Conservation (phyloP, 2,797 vertebrate species). For the Sternotherus odoratus region DNA sequence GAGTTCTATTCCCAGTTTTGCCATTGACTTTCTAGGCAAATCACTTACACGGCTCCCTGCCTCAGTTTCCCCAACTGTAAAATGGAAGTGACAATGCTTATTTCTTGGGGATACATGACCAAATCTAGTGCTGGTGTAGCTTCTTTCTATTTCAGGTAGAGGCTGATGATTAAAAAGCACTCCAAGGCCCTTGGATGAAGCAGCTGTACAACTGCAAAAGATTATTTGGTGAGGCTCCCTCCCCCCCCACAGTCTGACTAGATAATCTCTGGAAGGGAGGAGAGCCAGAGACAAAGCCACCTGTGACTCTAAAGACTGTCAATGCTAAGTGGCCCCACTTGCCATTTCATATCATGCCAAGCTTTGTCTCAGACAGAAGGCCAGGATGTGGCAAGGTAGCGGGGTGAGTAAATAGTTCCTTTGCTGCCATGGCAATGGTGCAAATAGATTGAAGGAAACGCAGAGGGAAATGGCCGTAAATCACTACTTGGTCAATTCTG, state of each 20-base stretch:
- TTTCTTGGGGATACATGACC: neutral
- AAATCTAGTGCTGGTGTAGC: neutral
- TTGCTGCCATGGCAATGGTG: constrained; percentile 88
- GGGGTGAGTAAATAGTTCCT: constrained; percentile 86
- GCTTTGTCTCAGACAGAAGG: constrained; percentile 87
- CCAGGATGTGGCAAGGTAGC: constrained; percentile 86
- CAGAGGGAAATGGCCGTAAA: constrained; percentile 87
- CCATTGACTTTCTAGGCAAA: neutral
- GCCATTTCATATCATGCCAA: constrained; percentile 82
- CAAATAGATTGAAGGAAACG: constrained; percentile 83
- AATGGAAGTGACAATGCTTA: neutral
- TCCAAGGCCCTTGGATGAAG: neutral
- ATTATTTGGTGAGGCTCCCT: neutral
- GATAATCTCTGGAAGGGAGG: neutral
- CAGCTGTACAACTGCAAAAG: neutral
- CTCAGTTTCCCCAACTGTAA: neutral
- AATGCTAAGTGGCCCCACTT: constrained; percentile 42
- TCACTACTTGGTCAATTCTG: constrained; percentile 89
- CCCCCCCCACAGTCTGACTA: constrained; percentile 7
- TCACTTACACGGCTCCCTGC: neutral
- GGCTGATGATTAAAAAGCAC: neutral
- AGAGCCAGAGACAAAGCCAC: neutral
- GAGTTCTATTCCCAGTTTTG: neutral
- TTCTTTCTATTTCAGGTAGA: neutral
- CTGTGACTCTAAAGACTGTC: constrained; percentile 31